A percentile compares a stretch with the other conserved stretches of the same genome.
Evolutionary conservation across 2,888 invertebrate species (phyloP).

Genomic region (Lysandra bellargus): DNA sequence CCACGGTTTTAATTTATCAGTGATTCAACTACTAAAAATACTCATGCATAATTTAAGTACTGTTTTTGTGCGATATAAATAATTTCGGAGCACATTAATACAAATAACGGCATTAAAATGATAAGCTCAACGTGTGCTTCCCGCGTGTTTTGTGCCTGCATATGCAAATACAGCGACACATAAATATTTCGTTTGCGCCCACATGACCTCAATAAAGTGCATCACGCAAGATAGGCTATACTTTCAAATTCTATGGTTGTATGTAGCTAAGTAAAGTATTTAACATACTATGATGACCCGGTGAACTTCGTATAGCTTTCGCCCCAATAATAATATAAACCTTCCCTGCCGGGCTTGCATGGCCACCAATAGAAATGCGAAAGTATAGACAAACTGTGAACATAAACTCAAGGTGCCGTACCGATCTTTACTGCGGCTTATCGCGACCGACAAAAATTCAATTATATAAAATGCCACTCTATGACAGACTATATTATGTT

Average conservation of each 20-base stretch:
- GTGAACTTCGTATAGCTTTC: too few relatives aligned
- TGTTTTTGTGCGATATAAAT: conserved; percentile 10
- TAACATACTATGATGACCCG: too few relatives aligned
- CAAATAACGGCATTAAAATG: conserved; percentile 25
- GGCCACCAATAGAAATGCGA: too few relatives aligned
- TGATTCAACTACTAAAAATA: not conserved
- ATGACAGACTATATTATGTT: too few relatives aligned
- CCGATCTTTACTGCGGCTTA: too few relatives aligned
- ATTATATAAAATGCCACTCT: too few relatives aligned
- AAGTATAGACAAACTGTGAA: too few relatives aligned
- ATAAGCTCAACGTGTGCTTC: conserved; percentile 17
- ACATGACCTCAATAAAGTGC: conserved; percentile 13
- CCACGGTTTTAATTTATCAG: not conserved
- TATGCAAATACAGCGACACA: conserved; percentile 24
- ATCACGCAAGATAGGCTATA: not conserved
- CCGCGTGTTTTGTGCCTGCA: conserved; percentile 20
- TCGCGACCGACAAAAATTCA: too few relatives aligned
- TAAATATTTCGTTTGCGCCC: conserved; percentile 18
- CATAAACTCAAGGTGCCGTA: too few relatives aligned
- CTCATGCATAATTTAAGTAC: not conserved
- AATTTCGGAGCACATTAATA: not conserved
- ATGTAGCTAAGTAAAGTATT: too few relatives aligned
- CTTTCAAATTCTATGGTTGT: not conserved
- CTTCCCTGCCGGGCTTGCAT: too few relatives aligned
- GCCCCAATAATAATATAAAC: too few relatives aligned